Evolutionary conservation across 2,888 invertebrate genomes (phyloP), one percentile per base, ranked within the genome.

Genomic region (Agrypnus murinus): DNA sequence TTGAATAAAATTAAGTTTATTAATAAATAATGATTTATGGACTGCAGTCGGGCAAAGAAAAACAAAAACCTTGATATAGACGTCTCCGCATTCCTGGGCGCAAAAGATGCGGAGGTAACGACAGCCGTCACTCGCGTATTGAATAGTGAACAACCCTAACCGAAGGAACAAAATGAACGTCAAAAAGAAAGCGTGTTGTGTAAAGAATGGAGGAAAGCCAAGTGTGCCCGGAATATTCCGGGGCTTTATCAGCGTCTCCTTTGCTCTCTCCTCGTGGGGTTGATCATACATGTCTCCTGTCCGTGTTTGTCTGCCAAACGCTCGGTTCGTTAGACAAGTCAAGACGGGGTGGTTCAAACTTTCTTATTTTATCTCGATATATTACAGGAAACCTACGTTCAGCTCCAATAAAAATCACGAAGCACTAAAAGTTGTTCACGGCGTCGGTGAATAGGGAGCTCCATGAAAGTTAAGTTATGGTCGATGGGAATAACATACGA

Each of bases 311-410:
- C 79, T 80, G 79, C 79, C 79, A 81, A 78, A 77, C 73, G 72
- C 77, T 81, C 82, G 80, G 82, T 82, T 82, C 82, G 82, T 82
- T 82, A 82, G 76, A 79, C 81, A 81, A 80, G 80, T 79, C 79
- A 78, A 76, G 76, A 70, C 68, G 76, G 71, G 69, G 72, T 65
- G 57, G 73, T 71, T 73, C 60, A 64, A 65, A 72, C 62, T 72
- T 69, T 72, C 63, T 71, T 73, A 73, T 73, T 73, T 71, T 65
- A 68, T 71, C 71, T 69, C 65, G 69, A 71, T 71, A 68, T 73
- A 73, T 73, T 71, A 68, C 67, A 58, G 64, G 60, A 66, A 73
- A 71, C 64, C 67, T 64, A 55, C 68, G 53, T 71, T 71, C 71
- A 55, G 46, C 45, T 71, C 55, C 55, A 72, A 72, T 72, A 69